A percentile compares a stretch with the other conserved stretches of the same genome.
Conservation (phyloP, 2,797 vertebrate species). For the Lepilemur ruficaudatus region DNA sequence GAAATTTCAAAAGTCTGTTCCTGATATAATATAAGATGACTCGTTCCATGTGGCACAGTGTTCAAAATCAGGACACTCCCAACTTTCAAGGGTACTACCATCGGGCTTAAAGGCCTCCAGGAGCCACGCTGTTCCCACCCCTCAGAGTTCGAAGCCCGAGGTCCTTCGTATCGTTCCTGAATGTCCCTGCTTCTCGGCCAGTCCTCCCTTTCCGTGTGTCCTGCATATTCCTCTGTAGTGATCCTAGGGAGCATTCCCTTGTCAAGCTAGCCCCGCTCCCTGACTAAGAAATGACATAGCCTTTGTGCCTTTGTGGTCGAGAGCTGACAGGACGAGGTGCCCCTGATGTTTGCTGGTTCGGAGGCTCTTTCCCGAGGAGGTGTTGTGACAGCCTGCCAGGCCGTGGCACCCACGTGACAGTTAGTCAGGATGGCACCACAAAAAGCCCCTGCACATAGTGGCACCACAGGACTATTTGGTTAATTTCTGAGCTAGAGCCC, state of each 20-base stretch:
- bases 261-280: not conserved
- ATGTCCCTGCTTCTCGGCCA: accelerated
- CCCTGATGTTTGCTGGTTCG: accelerated
- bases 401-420: accelerated
- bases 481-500: accelerated
- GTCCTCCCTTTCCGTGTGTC: accelerated
- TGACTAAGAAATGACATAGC: accelerated
- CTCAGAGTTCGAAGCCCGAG: not conserved
- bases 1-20: not conserved
- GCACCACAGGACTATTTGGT: accelerated
- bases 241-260: no score
- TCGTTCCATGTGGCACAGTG: not conserved
- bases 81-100: accelerated
- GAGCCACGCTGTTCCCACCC: accelerated
- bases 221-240: accelerated
- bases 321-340: not conserved
- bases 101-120: accelerated
- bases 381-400: accelerated
- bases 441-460: accelerated
- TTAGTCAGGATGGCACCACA: not conserved
- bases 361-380: not conserved
- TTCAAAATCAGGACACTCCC: not conserved
- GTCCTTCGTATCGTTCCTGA: accelerated
- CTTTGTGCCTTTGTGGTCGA: not conserved
- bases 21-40: not conserved